Conservation (phyloP, 2,888 invertebrate genomes). For the Corythucha ciliata region DNA sequence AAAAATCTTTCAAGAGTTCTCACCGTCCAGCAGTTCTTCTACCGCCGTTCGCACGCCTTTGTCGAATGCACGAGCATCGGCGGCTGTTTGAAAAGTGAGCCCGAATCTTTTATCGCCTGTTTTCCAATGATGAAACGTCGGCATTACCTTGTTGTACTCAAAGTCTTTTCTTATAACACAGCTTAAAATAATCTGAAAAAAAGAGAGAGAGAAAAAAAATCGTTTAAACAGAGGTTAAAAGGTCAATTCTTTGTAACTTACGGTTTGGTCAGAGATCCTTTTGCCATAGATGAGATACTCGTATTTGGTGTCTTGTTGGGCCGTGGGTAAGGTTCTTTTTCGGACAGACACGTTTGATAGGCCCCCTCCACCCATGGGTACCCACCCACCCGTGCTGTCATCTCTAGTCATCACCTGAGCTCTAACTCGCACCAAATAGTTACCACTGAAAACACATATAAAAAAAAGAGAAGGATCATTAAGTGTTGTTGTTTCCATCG, state of each 20-base stretch:
- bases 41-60: constrained; percentile 82
- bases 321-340: constrained; percentile 48
- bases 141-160: constrained; percentile 95
- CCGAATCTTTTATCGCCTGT: constrained; percentile 93
- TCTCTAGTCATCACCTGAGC: constrained; percentile 99
- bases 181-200: constrained; percentile 73
- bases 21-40: constrained; percentile 85
- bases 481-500: too few relatives aligned
- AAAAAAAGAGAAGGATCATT: too few relatives aligned
- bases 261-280: constrained; percentile 84
- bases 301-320: constrained; percentile 53
- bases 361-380: constrained; percentile 87
- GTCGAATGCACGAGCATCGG: constrained; percentile 89
- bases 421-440: constrained; percentile 90
- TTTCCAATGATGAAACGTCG: constrained; percentile 97
- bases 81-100: constrained; percentile 89
- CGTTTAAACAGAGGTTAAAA: background rate
- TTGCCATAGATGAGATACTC: constrained; percentile 90
- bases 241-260: constrained; percentile 45
- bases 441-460: constrained; percentile 54
- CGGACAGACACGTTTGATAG: constrained; percentile 87
- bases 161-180: constrained; percentile 93
- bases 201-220: background rate
- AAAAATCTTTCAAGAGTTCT: constrained; percentile 39
- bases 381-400: constrained; percentile 94